Percentiles rank a stretch among this genome's conserved stretches.
Evolutionary conservation across 2,113 vertebrate genomes (phyloP).

Genomic region (Microtus pennsylvanicus): DNA sequence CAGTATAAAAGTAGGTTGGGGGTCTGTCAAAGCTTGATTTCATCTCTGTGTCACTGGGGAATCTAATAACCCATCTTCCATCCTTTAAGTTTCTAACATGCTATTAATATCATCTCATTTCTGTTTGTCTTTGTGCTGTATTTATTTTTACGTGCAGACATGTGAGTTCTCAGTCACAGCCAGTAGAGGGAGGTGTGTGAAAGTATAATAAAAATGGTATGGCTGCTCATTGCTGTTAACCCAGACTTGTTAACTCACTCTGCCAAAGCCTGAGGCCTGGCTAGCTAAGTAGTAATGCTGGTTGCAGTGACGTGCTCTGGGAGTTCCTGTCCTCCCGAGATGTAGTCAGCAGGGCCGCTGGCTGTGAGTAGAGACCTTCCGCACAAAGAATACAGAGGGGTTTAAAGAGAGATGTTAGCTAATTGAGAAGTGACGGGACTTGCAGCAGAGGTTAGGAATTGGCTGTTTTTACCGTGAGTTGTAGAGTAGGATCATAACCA

Average conservation of each 20-base stretch:
- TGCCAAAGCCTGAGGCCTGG: neutral
- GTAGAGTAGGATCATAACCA: neutral
- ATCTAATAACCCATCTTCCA: conserved; percentile 34
- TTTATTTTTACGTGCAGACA: conserved; percentile 31
- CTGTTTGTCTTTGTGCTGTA: conserved; percentile 27
- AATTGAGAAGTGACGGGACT: conserved; percentile 51
- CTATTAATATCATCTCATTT: conserved; percentile 56
- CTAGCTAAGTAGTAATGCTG: conserved; percentile 19
- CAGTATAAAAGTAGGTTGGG: neutral
- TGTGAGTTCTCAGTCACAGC: conserved; percentile 59
- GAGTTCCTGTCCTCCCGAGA: conserved; percentile 30
- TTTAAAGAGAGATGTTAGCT: conserved; percentile 60
- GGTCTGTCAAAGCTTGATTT: conserved; percentile 30
- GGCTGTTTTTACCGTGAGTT: conserved; percentile 20
- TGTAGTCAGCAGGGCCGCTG: neutral
- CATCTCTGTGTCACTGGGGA: conserved; percentile 2
- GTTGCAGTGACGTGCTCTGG: neutral
- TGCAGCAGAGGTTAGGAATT: conserved; percentile 35
- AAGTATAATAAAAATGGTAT: conserved; percentile 58
- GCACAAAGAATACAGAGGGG: conserved; percentile 45
- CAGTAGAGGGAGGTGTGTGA: conserved; percentile 81
- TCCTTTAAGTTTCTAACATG: conserved; percentile 48
- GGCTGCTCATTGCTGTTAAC: neutral
- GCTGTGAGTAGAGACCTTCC: neutral
- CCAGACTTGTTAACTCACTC: conserved; percentile 14